Base-by-base conservation (phyloP, 2,113 vertebrate genomes). In the Zeus faber region DNA sequence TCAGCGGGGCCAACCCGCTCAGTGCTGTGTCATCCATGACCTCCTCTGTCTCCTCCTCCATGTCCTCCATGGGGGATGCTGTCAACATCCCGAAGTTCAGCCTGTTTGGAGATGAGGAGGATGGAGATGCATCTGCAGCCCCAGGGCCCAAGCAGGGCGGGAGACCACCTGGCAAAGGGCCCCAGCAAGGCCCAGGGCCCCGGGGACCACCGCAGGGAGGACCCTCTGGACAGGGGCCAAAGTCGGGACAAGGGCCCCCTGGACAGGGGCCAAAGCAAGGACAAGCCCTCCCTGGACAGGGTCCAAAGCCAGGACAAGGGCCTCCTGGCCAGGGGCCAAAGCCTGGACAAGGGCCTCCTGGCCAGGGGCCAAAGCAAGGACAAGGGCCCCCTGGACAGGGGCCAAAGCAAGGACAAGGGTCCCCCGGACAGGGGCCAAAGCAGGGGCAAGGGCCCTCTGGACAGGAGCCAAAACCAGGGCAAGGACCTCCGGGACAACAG, bases 11-110 rank as follows among this genome's bases (percentile, higher is more conserved):
- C 79, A 97, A 92, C 78, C 92, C 94, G 58, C 77, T 98, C 62
- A 96, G 88, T 46, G 93, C 94, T 39, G 94, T 97, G 75, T 95
- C 96, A 29, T 90, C 88, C 40, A 94, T 97, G 75, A 96, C 96
- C 29, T 90, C 88, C 6, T 88, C 87, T 0, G 68, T 86, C 31
- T 85, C 82, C 17, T 83, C 85, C 33, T 85, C 85, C 51, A 77
- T 87, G 49, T 49, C 83, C 17, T 85, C 83, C 10, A 85, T 83
- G 79, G 79, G 82, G 0, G 84, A 86, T 11, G 5, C 50, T 5
- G 87, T 88, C 62, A 86, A 76, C 67, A 88, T 97, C 56, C 94
- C 96, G 74, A 98, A 96, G 83, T 96, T 99, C 85, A 95, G 89
- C 73, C 90, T 95, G 33, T 99, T 99, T 85, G 96, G 92, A 45